Evolutionary conservation across 2,888 invertebrate genomes (phyloP).

Genomic region (Cinara cedri): DNA sequence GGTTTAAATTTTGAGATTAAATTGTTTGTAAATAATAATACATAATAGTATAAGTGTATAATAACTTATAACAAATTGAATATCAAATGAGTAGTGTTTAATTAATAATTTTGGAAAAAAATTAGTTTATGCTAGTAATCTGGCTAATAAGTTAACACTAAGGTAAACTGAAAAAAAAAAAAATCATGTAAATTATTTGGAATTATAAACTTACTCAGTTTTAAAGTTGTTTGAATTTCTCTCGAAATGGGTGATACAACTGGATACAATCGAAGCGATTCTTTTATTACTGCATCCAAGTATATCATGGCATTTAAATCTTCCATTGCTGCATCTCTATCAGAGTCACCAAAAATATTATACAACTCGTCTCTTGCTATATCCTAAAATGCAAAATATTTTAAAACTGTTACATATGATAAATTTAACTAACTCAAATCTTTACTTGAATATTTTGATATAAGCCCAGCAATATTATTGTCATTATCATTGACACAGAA

Average conservation of each 20-base stretch:
- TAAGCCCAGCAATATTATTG: constrained; percentile 65
- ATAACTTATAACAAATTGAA: no score
- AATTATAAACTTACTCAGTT: background rate
- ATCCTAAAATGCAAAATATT: background rate
- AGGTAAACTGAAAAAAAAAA: no score
- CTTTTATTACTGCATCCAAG: background rate
- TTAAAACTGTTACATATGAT: background rate
- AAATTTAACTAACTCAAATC: background rate
- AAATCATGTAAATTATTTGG: no score
- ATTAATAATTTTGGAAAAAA: no score
- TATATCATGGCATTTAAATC: constrained; percentile 26
- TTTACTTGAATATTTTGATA: constrained; percentile 63
- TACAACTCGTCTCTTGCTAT: background rate
- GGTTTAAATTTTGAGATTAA: no score
- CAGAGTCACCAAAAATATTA: constrained; percentile 18
- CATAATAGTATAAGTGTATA: no score
- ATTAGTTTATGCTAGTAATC: no score
- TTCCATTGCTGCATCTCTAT: constrained; percentile 22
- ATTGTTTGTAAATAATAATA: no score
- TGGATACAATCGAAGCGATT: constrained; percentile 59
- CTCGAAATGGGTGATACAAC: constrained; percentile 60
- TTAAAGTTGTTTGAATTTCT: constrained; percentile 29
- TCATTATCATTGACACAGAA: constrained; percentile 65
- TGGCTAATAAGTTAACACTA: no score
- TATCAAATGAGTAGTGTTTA: no score